phyloP scores from a whole-genome alignment of 2,888 invertebrate genomes.

The Clostera curtula region DNA sequence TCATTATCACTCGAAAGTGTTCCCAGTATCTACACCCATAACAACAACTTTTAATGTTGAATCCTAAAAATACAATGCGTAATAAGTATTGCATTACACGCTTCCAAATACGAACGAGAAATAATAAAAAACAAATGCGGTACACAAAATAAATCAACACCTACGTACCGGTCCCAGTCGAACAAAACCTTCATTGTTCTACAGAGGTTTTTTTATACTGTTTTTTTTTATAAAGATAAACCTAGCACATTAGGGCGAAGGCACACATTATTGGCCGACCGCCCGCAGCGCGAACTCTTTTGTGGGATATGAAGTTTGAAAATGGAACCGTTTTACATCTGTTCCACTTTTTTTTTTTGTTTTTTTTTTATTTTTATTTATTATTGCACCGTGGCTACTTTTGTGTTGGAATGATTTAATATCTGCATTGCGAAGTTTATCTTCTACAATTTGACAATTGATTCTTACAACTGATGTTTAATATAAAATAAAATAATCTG shows the following conservation, averaged over 20 bases:
- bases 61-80: too few relatives aligned
- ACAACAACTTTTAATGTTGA: too few relatives aligned
- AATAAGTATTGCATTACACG: too few relatives aligned
- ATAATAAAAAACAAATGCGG: slow-evolving; percentile 6
- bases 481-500: too few relatives aligned
- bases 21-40: too few relatives aligned
- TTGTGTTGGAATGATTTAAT: too few relatives aligned
- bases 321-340: slow-evolving; percentile 12
- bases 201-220: slow-evolving; percentile 14
- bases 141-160: slow-evolving; percentile 35
- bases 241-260: slow-evolving; percentile 23
- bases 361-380: slow-evolving; percentile 14
- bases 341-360: slow-evolving; percentile 16
- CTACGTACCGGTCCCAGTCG: slow-evolving; percentile 19
- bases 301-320: slow-evolving; percentile 6
- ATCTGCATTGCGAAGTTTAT: too few relatives aligned
- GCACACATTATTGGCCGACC: slow-evolving; percentile 21
- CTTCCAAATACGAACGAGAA: slow-evolving; percentile 1
- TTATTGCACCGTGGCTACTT: slow-evolving; percentile 3
- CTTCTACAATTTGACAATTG: too few relatives aligned
- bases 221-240: slow-evolving; percentile 30
- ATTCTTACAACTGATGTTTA: too few relatives aligned
- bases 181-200: slow-evolving; percentile 31
- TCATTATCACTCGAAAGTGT: too few relatives aligned
- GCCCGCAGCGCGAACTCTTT: slow-evolving; percentile 17